Base-by-base conservation (phyloP, 92 coral and sea anemone species). In the Umimayanthus chanpuru region DNA sequence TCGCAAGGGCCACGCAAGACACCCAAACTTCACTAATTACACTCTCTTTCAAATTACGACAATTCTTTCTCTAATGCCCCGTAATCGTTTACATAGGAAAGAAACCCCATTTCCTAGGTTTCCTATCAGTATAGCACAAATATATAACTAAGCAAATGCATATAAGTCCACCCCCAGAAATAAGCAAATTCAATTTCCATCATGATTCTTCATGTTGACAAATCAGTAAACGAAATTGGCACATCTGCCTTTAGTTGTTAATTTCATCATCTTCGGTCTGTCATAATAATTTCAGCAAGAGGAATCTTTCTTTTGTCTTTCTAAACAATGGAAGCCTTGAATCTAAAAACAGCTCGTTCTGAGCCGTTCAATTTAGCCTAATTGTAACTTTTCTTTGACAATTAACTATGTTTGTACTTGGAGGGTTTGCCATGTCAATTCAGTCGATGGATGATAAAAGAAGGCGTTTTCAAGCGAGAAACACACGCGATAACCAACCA, bases 381-480 rank as follows among this genome's bases (percentile, higher is more conserved):
- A 95, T 95, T 95, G 98, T 91, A 95, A 95, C 96, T 95, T 95
- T 92, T 95, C 94, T 94, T 85, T 89, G 94, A 93, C 98, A 95
- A 93, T 95, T 95, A 95, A 89, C 94, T 88, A 81, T 95, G 96
- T 95, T 95, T 95, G 93, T 85, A 85, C 77, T 90, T 86, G 90
- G 89, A 90, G 93, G 82, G 77, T 56, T 89, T 81, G 81, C 85
- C 89, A 61, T 95, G 98, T 95, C 98, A 95, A 74, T 80, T 81
- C 89, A 85, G 88, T 90, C 78, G 88, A 89, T 91, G 80, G 92
- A 73, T 92, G 91, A 92, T 95, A 93, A 91, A 92, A 86, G 96
- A 86, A 88, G 92, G 92, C 94, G 90, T 92, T 87, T 90, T 85
- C 85, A 83, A 77, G 89, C 83, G 91, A 77, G 90, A 41, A 86